Percentiles rank a stretch among this genome's conserved stretches.
These are phyloP conservation scores for Helicorthomorpha holstii DNA, from an alignment of 1,140 invertebrate species.

Conservation along the genomic window DNA sequence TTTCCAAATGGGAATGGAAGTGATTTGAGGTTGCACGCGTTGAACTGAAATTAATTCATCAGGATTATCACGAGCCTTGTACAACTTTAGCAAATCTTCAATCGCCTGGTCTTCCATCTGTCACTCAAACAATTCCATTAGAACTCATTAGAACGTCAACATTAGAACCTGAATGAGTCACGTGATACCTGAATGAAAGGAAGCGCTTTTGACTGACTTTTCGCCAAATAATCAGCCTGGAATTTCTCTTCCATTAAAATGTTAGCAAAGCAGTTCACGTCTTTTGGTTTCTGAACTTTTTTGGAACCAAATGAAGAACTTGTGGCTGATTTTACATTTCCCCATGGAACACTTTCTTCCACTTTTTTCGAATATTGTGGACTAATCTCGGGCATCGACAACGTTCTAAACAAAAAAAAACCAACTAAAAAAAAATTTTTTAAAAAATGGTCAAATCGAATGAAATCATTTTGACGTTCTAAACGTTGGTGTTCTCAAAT, in stretches of 20 bases:
- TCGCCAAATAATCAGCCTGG: constrained; percentile 36
- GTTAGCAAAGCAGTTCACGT: constrained; percentile 32
- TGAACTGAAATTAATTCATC: constrained; percentile 45
- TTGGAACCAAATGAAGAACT: too few relatives aligned
- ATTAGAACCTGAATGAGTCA: background rate
- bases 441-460: too few relatives aligned
- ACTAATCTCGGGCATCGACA: background rate
- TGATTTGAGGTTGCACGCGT: constrained; percentile 26
- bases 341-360: background rate
- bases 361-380: background rate
- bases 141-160: constrained; percentile 1
- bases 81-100: constrained; percentile 43
- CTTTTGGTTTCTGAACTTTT: too few relatives aligned
- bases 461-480: too few relatives aligned
- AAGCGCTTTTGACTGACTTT: constrained; percentile 41
- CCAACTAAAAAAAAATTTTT: too few relatives aligned
- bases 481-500: too few relatives aligned
- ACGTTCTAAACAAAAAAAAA: too few relatives aligned
- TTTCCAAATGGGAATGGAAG: constrained; percentile 41
- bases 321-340: background rate
- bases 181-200: constrained; percentile 38
- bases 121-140: constrained; percentile 14
- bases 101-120: constrained; percentile 57
- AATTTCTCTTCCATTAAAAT: constrained; percentile 41
- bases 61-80: constrained; percentile 35